A percentile compares a stretch with the other conserved stretches of the same genome.
These are phyloP conservation scores for Gobius niger DNA, from an alignment of 2,113 vertebrate genomes.

Conservation along the genomic window DNA sequence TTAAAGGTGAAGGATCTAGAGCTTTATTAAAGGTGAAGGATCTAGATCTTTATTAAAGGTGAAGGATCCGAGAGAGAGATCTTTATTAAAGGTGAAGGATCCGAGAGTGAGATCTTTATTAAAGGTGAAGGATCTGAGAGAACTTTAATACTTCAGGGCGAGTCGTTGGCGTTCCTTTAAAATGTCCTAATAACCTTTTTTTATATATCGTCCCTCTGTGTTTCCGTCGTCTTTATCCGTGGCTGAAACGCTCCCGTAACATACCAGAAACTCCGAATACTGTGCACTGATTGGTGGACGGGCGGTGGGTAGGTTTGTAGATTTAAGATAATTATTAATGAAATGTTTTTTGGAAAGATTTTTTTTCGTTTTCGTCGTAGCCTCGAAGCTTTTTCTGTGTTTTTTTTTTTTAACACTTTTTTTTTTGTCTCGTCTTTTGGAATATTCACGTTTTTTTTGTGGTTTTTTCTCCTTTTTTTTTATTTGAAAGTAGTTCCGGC, in stretches of 20 bases:
- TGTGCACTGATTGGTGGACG: conserved; percentile 5
- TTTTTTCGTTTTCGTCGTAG: neutral
- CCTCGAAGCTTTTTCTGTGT: conserved; percentile 7
- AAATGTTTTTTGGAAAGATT: conserved; percentile 3
- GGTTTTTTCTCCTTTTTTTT: neutral
- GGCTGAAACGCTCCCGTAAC: too few relatives aligned
- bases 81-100: too few relatives aligned
- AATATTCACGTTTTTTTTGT: conserved; percentile 1
- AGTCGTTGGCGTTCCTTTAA: too few relatives aligned
- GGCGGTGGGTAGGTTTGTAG: neutral
- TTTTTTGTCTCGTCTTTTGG: neutral
- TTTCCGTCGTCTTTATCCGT: neutral
- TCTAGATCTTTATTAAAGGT: too few relatives aligned
- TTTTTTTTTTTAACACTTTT: conserved; percentile 7
- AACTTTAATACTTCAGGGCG: too few relatives aligned
- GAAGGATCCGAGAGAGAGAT: too few relatives aligned
- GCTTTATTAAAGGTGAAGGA: too few relatives aligned
- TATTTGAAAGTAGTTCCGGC: conserved; percentile 10
- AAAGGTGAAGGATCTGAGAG: too few relatives aligned
- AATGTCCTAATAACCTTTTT: too few relatives aligned
- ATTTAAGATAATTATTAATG: conserved; percentile 4
- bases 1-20: too few relatives aligned
- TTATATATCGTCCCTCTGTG: neutral
- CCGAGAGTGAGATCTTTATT: too few relatives aligned
- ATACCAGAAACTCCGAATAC: neutral